A percentile compares a stretch with the other conserved stretches of the same genome.
Conservation (phyloP, 2,888 invertebrate species). For the Luffia ferchaultella region DNA sequence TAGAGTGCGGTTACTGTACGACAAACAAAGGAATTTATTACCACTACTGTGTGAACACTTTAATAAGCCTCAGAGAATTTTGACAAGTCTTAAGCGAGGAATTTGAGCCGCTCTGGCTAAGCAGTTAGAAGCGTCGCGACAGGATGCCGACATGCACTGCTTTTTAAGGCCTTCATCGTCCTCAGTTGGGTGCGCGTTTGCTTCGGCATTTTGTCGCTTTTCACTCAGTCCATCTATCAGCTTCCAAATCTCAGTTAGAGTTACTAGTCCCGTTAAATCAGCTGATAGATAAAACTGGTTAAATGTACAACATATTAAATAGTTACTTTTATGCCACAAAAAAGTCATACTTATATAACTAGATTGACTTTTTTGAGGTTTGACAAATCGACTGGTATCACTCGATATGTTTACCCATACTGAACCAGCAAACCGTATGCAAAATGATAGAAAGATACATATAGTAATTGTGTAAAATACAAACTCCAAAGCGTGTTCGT, state of each 20-base stretch:
- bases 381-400: constrained; percentile 18
- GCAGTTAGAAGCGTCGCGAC: constrained; percentile 44
- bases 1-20: constrained; percentile 67
- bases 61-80: constrained; percentile 59
- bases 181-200: constrained; percentile 15
- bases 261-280: neutral
- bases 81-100: constrained; percentile 56
- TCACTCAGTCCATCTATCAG: constrained; percentile 60
- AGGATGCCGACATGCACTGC: constrained; percentile 42
- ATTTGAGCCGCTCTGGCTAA: constrained; percentile 58
- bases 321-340: neutral
- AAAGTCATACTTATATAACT: neutral
- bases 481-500: constrained; percentile 16
- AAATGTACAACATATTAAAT: neutral
- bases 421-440: neutral
- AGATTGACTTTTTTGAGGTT: neutral
- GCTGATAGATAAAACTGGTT: neutral
- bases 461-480: constrained; percentile 22
- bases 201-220: constrained; percentile 49
- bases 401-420: constrained; percentile 13
- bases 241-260: constrained; percentile 23
- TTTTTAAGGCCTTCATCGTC: neutral
- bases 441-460: constrained; percentile 16
- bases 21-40: constrained; percentile 60
- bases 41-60: constrained; percentile 57